Percentiles rank a stretch among this genome's conserved stretches.
These are phyloP conservation scores for Oryzias javanicus DNA, from an alignment of 2,113 vertebrate genomes.

Conservation along the genomic window DNA sequence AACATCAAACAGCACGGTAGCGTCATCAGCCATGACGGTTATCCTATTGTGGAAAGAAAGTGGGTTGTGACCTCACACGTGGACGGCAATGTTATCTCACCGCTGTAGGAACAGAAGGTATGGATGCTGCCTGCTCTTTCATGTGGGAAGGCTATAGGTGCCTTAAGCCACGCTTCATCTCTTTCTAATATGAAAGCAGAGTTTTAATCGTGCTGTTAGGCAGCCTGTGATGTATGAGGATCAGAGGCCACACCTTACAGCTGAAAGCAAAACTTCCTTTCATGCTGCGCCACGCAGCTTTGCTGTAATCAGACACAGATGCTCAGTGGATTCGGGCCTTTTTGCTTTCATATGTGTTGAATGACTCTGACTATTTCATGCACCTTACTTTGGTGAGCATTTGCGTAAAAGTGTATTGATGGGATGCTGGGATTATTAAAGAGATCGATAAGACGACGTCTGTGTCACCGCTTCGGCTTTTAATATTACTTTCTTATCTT, in stretches of 20 bases:
- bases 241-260: slow-evolving; percentile 42
- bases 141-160: slow-evolving; percentile 30
- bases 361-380: not conserved
- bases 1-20: slow-evolving; percentile 28
- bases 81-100: slow-evolving; percentile 26
- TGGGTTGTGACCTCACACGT: slow-evolving; percentile 28
- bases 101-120: slow-evolving; percentile 23
- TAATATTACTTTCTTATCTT: slow-evolving; percentile 62
- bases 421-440: slow-evolving; percentile 50
- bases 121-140: slow-evolving; percentile 27
- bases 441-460: slow-evolving; percentile 45
- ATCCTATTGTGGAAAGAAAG: slow-evolving; percentile 6
- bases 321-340: slow-evolving; percentile 60
- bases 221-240: slow-evolving; percentile 23
- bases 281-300: slow-evolving; percentile 41
- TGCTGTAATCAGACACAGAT: slow-evolving; percentile 46
- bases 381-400: slow-evolving; percentile 7
- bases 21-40: slow-evolving; percentile 1
- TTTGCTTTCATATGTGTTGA: slow-evolving; percentile 20
- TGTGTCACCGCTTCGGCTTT: slow-evolving; percentile 51
- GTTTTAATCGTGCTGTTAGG: slow-evolving; percentile 64
- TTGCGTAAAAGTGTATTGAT: slow-evolving; percentile 2
- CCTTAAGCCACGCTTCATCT: slow-evolving; percentile 33
- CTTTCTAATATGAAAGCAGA: slow-evolving; percentile 62
- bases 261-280: slow-evolving; percentile 44